phyloP scores from a whole-genome alignment of 2,113 vertebrate genomes.

The Callithrix jacchus region DNA sequence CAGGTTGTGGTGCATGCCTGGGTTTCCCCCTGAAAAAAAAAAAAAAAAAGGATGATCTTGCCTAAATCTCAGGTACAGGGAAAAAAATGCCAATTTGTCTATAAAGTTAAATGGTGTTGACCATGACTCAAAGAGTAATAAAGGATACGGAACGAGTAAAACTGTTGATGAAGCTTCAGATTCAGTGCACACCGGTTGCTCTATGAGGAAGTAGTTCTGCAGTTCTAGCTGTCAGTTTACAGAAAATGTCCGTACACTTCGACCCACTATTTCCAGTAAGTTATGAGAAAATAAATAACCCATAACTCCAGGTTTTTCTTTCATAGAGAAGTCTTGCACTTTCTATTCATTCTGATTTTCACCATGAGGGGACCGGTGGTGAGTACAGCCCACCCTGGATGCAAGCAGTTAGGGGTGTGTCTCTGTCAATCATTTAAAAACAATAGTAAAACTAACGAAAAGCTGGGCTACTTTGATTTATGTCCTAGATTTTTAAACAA shows the following conservation, averaged over 20 bases:
- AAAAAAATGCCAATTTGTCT: background rate
- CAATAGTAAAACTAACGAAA: too few species aligned
- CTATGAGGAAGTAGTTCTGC: background rate
- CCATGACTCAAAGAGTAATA: background rate
- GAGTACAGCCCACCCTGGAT: too few species aligned
- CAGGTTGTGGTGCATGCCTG: accelerated
- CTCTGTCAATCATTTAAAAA: too few species aligned
- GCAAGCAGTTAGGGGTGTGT: accelerated
- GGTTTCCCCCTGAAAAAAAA: background rate
- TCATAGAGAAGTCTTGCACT: accelerated
- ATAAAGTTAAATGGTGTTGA: background rate
- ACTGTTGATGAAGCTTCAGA: background rate
- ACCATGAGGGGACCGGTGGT: accelerated
- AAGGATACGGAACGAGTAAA: background rate
- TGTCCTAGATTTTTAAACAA: background rate
- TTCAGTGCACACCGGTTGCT: accelerated
- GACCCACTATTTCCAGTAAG: background rate
- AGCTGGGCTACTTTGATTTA: background rate
- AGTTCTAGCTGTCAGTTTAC: background rate
- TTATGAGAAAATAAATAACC: too few species aligned
- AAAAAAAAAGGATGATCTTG: too few species aligned
- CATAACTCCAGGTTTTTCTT: background rate
- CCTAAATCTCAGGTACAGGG: background rate
- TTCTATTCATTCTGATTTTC: too few species aligned
- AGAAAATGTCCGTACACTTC: background rate